These are phyloP conservation scores for Centropristis striata DNA, from an alignment of 2,113 vertebrate genomes.

Conservation along the genomic window DNA sequence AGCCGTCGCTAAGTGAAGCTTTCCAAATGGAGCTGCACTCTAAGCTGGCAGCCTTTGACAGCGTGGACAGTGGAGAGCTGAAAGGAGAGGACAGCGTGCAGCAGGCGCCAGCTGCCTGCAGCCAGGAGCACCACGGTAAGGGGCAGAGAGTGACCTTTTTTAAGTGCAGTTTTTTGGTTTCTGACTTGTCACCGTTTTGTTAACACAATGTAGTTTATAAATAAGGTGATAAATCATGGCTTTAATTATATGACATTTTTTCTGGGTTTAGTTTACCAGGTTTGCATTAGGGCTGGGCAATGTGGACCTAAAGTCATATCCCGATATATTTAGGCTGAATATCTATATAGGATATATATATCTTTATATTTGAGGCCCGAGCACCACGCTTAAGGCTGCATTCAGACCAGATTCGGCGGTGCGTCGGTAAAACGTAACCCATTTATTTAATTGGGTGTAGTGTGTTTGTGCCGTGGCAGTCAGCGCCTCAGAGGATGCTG, in stretches of 20 bases:
- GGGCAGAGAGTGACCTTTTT: not conserved
- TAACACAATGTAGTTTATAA: not conserved
- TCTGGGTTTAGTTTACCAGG: constrained; percentile 47
- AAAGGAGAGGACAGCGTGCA: constrained; percentile 71
- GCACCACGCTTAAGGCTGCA: constrained; percentile 1
- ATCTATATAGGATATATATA: no score
- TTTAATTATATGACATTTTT: constrained; percentile 1
- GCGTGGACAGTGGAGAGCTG: constrained; percentile 77
- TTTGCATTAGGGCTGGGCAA: no score
- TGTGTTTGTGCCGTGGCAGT: no score
- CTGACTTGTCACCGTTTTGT: not conserved
- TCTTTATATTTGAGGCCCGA: constrained; percentile 30
- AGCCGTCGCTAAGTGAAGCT: constrained; percentile 87
- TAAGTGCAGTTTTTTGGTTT: not conserved
- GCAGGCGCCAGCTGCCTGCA: constrained; percentile 49
- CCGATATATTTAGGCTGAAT: no score
- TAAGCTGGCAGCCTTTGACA: constrained; percentile 81
- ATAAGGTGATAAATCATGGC: not conserved
- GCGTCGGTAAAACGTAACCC: no score
- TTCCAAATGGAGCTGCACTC: constrained; percentile 86
- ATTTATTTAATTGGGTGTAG: no score
- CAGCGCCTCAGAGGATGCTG: no score
- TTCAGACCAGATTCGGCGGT: no score
- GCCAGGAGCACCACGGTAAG: constrained; percentile 74
- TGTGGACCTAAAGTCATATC: no score